Evolutionary conservation across 2,113 vertebrate genomes (phyloP).

Genomic region (Lepus americanus): DNA sequence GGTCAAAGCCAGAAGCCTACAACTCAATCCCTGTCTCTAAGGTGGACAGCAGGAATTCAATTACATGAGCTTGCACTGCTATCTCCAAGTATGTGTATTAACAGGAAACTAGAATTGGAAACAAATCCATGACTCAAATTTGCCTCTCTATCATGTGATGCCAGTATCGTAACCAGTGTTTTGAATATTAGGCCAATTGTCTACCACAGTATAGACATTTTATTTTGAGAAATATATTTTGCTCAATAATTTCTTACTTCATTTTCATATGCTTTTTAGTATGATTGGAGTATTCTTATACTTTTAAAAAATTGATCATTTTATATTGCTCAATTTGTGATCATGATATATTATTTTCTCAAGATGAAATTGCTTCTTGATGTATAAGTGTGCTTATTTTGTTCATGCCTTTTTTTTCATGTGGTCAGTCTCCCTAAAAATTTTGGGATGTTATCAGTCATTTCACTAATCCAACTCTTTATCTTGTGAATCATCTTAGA

Average conservation of each 20-base stretch:
- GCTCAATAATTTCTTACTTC: not conserved
- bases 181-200: too few species aligned
- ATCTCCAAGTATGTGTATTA: too few species aligned
- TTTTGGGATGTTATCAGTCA: not conserved
- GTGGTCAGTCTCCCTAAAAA: not conserved
- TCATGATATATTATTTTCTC: not conserved
- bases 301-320: not conserved
- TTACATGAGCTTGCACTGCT: too few species aligned
- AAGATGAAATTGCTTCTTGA: not conserved
- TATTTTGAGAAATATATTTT: not conserved
- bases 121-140: too few species aligned
- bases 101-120: too few species aligned
- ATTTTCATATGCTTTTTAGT: not conserved
- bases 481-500: not conserved
- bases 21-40: too few species aligned
- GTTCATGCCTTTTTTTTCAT: not conserved
- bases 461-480: not conserved
- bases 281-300: not conserved
- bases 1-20: too few species aligned
- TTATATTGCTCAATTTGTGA: not conserved
- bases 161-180: too few species aligned
- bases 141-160: too few species aligned
- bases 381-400: not conserved
- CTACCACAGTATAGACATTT: not conserved
- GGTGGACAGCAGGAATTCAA: too few species aligned